Evolutionary conservation across 2,888 invertebrate species (phyloP).

Genomic region (Oscheius sp.): DNA sequence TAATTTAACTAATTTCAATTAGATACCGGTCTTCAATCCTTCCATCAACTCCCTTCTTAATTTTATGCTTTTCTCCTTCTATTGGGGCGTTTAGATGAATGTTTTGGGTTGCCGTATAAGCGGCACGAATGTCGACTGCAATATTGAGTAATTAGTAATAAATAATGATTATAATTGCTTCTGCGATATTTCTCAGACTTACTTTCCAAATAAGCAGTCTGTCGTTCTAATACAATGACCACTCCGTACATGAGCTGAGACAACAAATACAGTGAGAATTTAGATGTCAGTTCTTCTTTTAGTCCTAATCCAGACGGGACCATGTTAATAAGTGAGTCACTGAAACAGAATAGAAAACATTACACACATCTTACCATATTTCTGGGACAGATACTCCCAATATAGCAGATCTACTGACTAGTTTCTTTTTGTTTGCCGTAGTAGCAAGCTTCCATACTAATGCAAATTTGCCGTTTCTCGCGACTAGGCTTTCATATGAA

Average conservation of each 20-base stretch:
- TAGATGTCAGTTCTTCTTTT: not conserved
- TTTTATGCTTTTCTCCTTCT: not conserved
- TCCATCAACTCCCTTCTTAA: not conserved
- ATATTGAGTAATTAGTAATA: not conserved
- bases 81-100: not conserved
- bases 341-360: not conserved
- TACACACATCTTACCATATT: slow-evolving; percentile 17
- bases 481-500: slow-evolving; percentile 1
- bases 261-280: slow-evolving; percentile 24
- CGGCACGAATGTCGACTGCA: not conserved
- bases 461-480: slow-evolving; percentile 5
- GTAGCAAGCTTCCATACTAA: slow-evolving; percentile 27
- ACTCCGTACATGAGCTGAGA: slow-evolving; percentile 20
- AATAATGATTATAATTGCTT: not conserved
- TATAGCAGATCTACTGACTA: not conserved
- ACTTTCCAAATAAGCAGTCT: slow-evolving; percentile 18
- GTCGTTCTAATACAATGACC: not conserved
- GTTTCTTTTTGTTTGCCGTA: not conserved
- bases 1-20: not conserved
- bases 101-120: not conserved
- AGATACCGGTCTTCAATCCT: not conserved
- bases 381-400: slow-evolving; percentile 2
- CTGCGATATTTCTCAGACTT: not conserved
- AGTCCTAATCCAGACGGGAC: not conserved
- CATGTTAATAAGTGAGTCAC: not conserved